Evolutionary conservation across 1,140 invertebrate species (phyloP).

Genomic region (Gryllus bimaculatus): DNA sequence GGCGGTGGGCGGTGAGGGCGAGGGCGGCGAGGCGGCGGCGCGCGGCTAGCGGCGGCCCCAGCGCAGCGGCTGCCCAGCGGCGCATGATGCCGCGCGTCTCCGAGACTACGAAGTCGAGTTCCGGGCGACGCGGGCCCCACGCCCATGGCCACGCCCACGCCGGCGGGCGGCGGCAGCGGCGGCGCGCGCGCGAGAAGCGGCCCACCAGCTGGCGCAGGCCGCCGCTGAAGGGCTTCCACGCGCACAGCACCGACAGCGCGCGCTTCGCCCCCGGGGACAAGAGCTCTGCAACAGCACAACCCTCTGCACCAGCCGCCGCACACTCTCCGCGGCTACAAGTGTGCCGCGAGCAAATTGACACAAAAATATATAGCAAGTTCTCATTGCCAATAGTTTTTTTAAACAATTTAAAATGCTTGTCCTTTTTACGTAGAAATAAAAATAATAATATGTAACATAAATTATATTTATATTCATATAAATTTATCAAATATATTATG

Average conservation of each 20-base stretch:
- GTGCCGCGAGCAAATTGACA: too few species aligned
- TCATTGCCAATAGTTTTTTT: too few species aligned
- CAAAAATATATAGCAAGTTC: too few species aligned
- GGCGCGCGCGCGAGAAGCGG: conserved; percentile 19
- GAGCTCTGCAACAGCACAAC: not conserved
- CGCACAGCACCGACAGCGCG: conserved; percentile 24
- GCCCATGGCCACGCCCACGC: conserved; percentile 19
- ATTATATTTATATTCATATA: too few species aligned
- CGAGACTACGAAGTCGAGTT: conserved; percentile 18
- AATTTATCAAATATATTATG: too few species aligned
- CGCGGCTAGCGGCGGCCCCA: conserved; percentile 23
- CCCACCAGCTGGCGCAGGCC: not conserved
- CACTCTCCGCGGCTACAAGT: too few species aligned
- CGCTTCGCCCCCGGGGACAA: conserved; percentile 18
- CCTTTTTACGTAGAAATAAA: too few species aligned
- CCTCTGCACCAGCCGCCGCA: too few species aligned
- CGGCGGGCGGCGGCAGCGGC: not conserved
- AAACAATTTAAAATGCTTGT: too few species aligned
- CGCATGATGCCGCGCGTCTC: conserved; percentile 19
- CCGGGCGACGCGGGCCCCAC: conserved; percentile 6
- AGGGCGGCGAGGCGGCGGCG: too few species aligned
- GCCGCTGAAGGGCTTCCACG: conserved; percentile 24
- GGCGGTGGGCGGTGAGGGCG: too few species aligned
- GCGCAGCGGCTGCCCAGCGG: conserved; percentile 25
- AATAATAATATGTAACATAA: too few species aligned